Conservation (phyloP, 2,113 vertebrate species). For the Forbesichthys agassizii region DNA sequence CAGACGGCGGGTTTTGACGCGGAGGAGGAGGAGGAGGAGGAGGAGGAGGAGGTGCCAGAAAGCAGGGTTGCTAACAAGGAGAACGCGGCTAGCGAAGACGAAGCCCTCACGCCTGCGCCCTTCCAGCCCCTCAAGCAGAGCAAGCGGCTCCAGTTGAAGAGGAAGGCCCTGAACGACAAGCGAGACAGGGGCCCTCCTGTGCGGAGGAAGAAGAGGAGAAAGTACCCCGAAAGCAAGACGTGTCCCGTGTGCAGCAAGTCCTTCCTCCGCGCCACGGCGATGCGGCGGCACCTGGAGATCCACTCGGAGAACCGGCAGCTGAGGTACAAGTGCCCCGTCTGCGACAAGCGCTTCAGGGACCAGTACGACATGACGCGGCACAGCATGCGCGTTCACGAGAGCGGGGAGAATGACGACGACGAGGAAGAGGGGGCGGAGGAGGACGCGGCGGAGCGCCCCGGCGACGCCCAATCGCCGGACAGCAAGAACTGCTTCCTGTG, state of each 20-base stretch:
- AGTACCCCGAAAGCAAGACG: slow-evolving; percentile 58
- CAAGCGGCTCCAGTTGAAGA: slow-evolving; percentile 62
- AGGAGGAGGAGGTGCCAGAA: not conserved
- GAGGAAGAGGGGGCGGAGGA: slow-evolving; percentile 35
- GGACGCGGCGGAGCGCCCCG: not conserved
- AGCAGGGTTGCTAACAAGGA: not conserved
- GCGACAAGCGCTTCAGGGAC: slow-evolving; percentile 71
- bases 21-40: slow-evolving; percentile 6
- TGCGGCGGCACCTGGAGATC: slow-evolving; percentile 69
- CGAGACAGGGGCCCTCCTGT: not conserved
- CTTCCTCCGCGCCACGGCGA: slow-evolving; percentile 69
- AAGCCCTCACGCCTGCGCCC: slow-evolving; percentile 51
- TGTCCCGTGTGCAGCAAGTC: slow-evolving; percentile 68
- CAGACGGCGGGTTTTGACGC: slow-evolving; percentile 14
- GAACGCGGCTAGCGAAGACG: not conserved
- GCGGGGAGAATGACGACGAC: slow-evolving; percentile 21
- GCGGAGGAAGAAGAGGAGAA: slow-evolving; percentile 54
- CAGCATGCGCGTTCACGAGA: slow-evolving; percentile 67
- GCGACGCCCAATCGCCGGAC: slow-evolving; percentile 31
- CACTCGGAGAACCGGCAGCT: slow-evolving; percentile 64
- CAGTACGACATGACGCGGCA: slow-evolving; percentile 73
- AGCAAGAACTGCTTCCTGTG: slow-evolving; percentile 64
- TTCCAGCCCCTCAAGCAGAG: slow-evolving; percentile 72
- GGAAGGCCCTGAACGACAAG: slow-evolving; percentile 28
- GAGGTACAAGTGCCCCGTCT: slow-evolving; percentile 63